Evolutionary conservation across 2,888 invertebrate species (phyloP).

Genomic region (Eucera pruinosa): DNA sequence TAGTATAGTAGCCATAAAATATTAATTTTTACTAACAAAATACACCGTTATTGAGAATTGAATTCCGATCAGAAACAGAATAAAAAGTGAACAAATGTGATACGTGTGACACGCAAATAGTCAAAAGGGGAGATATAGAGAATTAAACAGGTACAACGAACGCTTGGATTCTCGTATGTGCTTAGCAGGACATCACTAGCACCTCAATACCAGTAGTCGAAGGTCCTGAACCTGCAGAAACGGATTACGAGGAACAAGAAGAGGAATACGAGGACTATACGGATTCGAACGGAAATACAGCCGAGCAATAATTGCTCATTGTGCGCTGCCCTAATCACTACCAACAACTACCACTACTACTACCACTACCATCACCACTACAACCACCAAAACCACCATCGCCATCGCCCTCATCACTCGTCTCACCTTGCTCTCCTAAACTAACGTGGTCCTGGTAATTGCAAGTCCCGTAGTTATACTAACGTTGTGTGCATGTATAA

Average conservation of each 20-base stretch:
- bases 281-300: conserved; percentile 83
- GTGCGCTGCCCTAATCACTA: conserved; percentile 76
- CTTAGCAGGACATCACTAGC: conserved; percentile 81
- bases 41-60: neutral
- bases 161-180: conserved; percentile 74
- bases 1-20: too few species aligned
- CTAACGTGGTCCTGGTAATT: conserved; percentile 75
- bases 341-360: conserved; percentile 66
- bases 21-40: neutral
- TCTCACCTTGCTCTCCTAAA: conserved; percentile 71
- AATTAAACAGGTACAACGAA: conserved; percentile 44
- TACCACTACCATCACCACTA: conserved; percentile 62
- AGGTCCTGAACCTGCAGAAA: conserved; percentile 86
- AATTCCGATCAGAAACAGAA: neutral
- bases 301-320: conserved; percentile 80
- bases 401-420: conserved; percentile 70
- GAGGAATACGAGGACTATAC: conserved; percentile 87
- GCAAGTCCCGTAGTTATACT: conserved; percentile 71
- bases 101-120: neutral
- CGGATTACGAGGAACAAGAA: conserved; percentile 86
- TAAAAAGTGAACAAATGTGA: too few species aligned
- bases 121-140: neutral
- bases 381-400: conserved; percentile 60
- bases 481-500: conserved; percentile 59
- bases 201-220: conserved; percentile 85